phyloP scores from a whole-genome alignment of 2,888 invertebrate species.

The Agapostemon virescens region DNA sequence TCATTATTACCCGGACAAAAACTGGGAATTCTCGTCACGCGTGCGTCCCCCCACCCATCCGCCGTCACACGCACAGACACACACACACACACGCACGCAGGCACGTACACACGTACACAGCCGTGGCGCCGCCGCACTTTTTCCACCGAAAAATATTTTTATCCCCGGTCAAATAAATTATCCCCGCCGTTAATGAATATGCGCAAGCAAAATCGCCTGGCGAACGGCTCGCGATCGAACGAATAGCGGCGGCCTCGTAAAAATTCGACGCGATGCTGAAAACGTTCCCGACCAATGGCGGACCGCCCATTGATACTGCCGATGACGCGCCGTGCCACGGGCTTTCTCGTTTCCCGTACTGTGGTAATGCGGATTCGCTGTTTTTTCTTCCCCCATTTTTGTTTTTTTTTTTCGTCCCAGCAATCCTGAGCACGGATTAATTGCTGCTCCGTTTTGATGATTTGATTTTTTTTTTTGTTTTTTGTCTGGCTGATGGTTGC shows the following conservation, averaged over 20 bases:
- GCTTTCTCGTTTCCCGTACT: conserved; percentile 9
- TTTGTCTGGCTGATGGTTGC: neutral
- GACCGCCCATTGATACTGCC: conserved; percentile 34
- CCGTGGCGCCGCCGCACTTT: conserved; percentile 30
- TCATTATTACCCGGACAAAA: conserved; percentile 43
- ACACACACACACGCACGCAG: neutral
- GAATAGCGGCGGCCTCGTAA: conserved; percentile 9
- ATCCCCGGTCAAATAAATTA: conserved; percentile 48
- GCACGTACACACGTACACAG: too few relatives aligned
- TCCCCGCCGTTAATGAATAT: conserved; percentile 50
- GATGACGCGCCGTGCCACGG: neutral
- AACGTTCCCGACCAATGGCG: neutral
- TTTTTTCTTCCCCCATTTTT: neutral
- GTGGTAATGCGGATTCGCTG: neutral
- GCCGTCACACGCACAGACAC: neutral
- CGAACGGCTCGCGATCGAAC: conserved; percentile 39
- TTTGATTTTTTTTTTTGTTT: neutral
- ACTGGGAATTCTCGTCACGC: conserved; percentile 48
- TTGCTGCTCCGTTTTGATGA: neutral
- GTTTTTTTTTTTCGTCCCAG: neutral
- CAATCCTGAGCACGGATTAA: neutral
- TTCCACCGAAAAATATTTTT: conserved; percentile 44
- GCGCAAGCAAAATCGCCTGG: conserved; percentile 39
- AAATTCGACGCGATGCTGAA: conserved; percentile 28
- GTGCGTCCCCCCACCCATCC: conserved; percentile 8